Evolutionary conservation across 2,113 vertebrate species (phyloP).

Genomic region (Sminthopsis crassicaudata): DNA sequence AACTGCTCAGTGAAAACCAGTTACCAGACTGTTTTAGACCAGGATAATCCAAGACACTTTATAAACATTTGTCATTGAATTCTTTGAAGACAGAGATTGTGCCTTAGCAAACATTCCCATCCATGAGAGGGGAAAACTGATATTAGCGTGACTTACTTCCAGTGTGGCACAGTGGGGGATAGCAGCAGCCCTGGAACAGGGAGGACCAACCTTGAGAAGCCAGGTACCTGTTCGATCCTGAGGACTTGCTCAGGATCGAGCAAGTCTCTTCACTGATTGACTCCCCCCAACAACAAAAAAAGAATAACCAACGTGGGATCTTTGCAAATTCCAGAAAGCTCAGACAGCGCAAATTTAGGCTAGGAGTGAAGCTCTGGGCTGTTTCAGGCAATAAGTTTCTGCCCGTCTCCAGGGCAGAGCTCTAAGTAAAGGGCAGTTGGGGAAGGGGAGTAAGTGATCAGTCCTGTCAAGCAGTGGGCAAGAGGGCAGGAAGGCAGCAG

Average conservation of each 20-base stretch:
- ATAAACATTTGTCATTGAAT: constrained; percentile 53
- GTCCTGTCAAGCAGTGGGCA: constrained; percentile 12
- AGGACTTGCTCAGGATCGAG: too few relatives aligned
- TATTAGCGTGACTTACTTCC: not conserved
- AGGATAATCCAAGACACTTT: constrained; percentile 59
- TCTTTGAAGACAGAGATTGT: not conserved
- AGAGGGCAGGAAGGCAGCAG: constrained; percentile 60
- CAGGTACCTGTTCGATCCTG: not conserved
- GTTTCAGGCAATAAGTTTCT: constrained; percentile 36
- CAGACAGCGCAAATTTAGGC: not conserved
- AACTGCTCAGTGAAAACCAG: not conserved
- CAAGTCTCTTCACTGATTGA: not conserved
- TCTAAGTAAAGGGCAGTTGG: not conserved
- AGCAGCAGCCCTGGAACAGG: not conserved
- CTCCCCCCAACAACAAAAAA: too few relatives aligned
- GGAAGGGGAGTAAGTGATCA: not conserved
- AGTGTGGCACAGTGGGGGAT: not conserved
- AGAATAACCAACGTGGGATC: not conserved
- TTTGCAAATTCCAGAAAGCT: not conserved
- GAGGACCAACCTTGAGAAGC: too few relatives aligned
- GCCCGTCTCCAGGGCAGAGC: constrained; percentile 36
- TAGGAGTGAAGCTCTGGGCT: not conserved
- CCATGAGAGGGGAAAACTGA: not conserved
- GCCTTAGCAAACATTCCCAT: not conserved
- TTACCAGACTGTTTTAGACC: constrained; percentile 42